Percentiles rank a stretch among this genome's conserved stretches.
Evolutionary conservation across 2,888 invertebrate species (phyloP).

Genomic region (Xestoiulus laeticollis): DNA sequence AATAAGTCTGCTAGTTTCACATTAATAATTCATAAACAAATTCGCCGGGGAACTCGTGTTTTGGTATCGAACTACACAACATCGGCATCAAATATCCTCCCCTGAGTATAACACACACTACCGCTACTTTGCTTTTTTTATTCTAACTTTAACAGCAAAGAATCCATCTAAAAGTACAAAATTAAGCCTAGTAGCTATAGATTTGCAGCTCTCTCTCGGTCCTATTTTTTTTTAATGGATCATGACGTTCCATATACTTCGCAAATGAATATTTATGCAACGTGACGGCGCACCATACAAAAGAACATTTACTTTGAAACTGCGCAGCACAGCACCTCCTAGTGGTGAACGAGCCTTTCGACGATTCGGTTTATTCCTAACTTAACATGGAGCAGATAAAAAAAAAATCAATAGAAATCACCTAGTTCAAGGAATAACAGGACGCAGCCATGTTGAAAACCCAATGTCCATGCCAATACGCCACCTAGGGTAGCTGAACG

Average conservation of each 20-base stretch:
- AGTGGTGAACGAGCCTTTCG: no score
- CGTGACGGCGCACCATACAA: neutral
- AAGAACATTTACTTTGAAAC: no score
- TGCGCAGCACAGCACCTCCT: no score
- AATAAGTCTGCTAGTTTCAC: constrained; percentile 27
- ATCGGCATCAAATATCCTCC: constrained; percentile 12
- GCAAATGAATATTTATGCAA: neutral
- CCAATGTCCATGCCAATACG: no score
- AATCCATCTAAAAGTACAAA: neutral
- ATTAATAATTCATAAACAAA: constrained; percentile 33
- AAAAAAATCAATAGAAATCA: no score
- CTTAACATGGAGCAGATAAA: no score
- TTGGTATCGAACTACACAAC: constrained; percentile 21
- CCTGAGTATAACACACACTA: neutral
- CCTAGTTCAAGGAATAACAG: no score
- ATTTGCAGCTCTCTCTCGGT: neutral
- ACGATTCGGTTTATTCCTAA: no score
- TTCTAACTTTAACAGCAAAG: neutral
- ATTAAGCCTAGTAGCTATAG: neutral
- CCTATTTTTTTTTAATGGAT: neutral
- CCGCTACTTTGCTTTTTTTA: constrained; percentile 10
- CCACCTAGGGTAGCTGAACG: no score
- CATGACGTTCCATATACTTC: neutral
- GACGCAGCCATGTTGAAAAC: no score
- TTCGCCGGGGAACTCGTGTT: constrained; percentile 21